phyloP scores from a whole-genome alignment of 1,140 invertebrate genomes.

The Steinernema khuongi region DNA sequence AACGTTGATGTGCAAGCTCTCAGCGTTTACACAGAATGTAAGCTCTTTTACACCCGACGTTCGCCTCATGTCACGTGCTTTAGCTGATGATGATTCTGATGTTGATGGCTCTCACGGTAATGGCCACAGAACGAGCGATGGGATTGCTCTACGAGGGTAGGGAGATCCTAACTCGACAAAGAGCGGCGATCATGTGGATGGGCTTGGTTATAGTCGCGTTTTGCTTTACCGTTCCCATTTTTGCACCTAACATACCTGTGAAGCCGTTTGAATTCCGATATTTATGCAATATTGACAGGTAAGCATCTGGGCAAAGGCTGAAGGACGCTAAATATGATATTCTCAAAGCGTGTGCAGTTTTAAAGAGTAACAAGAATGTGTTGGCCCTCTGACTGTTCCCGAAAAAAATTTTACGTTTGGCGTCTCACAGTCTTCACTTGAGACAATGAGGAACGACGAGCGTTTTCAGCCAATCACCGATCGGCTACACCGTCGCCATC shows the following conservation, averaged over 20 bases:
- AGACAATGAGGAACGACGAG: too few relatives aligned
- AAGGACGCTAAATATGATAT: too few relatives aligned
- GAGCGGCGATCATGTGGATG: not conserved
- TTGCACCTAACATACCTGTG: not conserved
- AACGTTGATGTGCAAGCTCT: not conserved
- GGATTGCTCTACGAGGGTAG: not conserved
- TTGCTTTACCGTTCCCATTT: not conserved
- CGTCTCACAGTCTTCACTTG: too few relatives aligned
- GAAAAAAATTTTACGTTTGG: too few relatives aligned
- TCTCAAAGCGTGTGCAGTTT: too few relatives aligned
- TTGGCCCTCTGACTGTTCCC: too few relatives aligned
- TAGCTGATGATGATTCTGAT: not conserved
- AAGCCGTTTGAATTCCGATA: not conserved
- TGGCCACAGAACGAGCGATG: not conserved
- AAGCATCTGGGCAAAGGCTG: not conserved
- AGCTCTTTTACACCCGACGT: not conserved
- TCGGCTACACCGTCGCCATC: not conserved
- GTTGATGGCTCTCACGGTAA: constrained; percentile 1
- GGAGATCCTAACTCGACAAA: not conserved
- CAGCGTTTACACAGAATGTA: not conserved
- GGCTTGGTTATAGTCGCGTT: not conserved
- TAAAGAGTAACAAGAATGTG: too few relatives aligned
- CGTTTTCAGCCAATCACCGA: not conserved
- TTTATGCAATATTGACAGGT: not conserved
- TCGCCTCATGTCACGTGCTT: not conserved